Base-by-base conservation (phyloP, 2,888 invertebrate species). In the Tipula vernalis region DNA sequence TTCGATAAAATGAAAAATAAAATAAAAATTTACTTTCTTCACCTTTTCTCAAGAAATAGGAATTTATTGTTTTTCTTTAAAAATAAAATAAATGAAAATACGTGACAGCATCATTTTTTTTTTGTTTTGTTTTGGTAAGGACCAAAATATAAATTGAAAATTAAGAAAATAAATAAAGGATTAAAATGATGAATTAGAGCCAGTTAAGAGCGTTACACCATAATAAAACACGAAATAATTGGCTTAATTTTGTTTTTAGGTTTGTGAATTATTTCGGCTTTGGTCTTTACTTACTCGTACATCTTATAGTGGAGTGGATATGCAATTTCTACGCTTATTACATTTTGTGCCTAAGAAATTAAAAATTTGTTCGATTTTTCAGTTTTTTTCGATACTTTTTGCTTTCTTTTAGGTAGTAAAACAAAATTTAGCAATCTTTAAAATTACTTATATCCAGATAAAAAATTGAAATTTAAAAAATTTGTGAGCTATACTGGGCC, bases 161-260 rank as follows among this genome's bases (percentile, higher is more conserved):
- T 71, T 71, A 71, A 71, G 71, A 71, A 71, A 71, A 71, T 71
- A 71, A 71, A 71, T 71, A 71, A 71, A 71, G 71, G 71, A 71
- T 71, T 71, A 71, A 71, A 71, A 71, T 71, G 71, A 71, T 71
- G 71, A 71, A 71, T 71, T 71, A 28, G 3, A 71, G 4, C 71
- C 71, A 71, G 71, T 71, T 71, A 28, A 28, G 71, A 28, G 28
- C 71, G 71, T 71, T 71, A n/a, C 71, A 28, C 71, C 28, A 28
- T 28, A 71, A 71, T 71, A 71, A 71, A 28, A 71, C 28, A 71
- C 28, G 3, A 28, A 10, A 10, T 71, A 71, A 71, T 71, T 71
- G 71, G 71, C 71, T 71, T 71, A 71, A 71, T 71, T 71, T 71
- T 12, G 71, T 71, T 71, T 28, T 71, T 71, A 4, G 8, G 28